Base-by-base conservation (phyloP, 2,888 invertebrate species). In the Podabrus alpinus region DNA sequence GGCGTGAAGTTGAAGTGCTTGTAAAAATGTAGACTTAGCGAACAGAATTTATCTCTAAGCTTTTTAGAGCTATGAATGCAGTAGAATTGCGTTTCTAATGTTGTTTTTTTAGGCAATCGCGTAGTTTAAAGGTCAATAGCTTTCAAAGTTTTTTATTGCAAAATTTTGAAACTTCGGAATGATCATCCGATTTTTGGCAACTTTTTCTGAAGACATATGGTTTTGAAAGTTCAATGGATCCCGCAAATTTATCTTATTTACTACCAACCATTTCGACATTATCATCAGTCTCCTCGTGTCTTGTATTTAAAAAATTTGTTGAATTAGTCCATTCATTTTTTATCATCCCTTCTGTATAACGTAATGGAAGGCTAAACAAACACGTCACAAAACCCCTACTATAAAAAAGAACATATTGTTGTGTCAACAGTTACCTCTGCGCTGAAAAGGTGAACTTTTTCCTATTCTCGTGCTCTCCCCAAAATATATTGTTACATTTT, bases 1-100 rank as follows among this genome's bases (percentile, higher is more conserved):
- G 21, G 62, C 62, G 62, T 64, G 21, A 64, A 64, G 62, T 64
- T 64, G 62, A 64, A 64, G 62, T 64, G 62, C 62, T 64, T 64
- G 62, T 64, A 64, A 64, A 64, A 64, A 64, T 64, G 62, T 64
- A 21, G 21, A 17, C 62, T 17, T 17, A 64, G 21, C 13, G 62
- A 17, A 64, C 15, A 21, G 62, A 64, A 64, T 64, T 64, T 64
- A 64, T 64, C n/a, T 64, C 9, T 19, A 13, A 19, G 13, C 17
- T 64, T 64, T 19, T 64, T 15, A 64, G 21, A 17, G 11, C 21
- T 19, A 64, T 9, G n/a, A 64, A 64, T 64, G 13, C 17, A 64
- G n/a, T 45, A n/a, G 9, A 45, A 45, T 45, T 7, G n/a, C 45
- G 7, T 45, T 45, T n/a, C 45, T 7, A 45, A 45, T n/a, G 45